A percentile compares a stretch with the other conserved stretches of the same genome.
These are phyloP conservation scores for Caenorhabditis japonica DNA, from an alignment of 2,888 invertebrate species.

Conservation along the genomic window DNA sequence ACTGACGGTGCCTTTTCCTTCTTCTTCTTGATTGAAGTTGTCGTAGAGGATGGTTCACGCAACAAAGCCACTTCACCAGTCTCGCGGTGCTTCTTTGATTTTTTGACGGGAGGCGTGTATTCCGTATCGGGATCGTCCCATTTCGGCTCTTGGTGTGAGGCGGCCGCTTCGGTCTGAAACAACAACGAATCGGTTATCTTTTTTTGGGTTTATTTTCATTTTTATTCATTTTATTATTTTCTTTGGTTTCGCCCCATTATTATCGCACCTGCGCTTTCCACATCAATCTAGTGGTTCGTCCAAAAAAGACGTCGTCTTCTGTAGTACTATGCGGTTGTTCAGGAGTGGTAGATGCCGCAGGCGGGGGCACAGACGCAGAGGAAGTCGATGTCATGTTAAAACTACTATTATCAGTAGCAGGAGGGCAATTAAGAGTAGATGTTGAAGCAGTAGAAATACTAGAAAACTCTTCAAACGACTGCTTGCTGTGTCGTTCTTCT, in stretches of 20 bases:
- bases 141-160: slow-evolving; percentile 31
- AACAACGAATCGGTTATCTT: not conserved
- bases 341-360: not conserved
- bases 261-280: slow-evolving; percentile 83
- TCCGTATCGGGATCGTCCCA: slow-evolving; percentile 60
- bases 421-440: too few relatives aligned
- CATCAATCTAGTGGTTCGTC: slow-evolving; percentile 83
- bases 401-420: not conserved
- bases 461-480: too few relatives aligned
- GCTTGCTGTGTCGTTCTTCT: too few relatives aligned
- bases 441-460: too few relatives aligned
- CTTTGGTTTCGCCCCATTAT: not conserved
- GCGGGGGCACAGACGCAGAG: not conserved
- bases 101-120: slow-evolving; percentile 55
- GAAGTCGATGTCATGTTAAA: slow-evolving; percentile 17
- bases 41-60: not conserved
- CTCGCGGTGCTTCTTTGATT: slow-evolving; percentile 36
- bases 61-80: not conserved
- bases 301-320: slow-evolving; percentile 80
- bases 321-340: not conserved
- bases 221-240: not conserved
- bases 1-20: slow-evolving; percentile 11
- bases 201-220: too few relatives aligned
- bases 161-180: slow-evolving; percentile 36
- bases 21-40: slow-evolving; percentile 27